These are phyloP conservation scores for Seladonia tumulorum DNA, from an alignment of 2,888 invertebrate species.

Conservation along the genomic window DNA sequence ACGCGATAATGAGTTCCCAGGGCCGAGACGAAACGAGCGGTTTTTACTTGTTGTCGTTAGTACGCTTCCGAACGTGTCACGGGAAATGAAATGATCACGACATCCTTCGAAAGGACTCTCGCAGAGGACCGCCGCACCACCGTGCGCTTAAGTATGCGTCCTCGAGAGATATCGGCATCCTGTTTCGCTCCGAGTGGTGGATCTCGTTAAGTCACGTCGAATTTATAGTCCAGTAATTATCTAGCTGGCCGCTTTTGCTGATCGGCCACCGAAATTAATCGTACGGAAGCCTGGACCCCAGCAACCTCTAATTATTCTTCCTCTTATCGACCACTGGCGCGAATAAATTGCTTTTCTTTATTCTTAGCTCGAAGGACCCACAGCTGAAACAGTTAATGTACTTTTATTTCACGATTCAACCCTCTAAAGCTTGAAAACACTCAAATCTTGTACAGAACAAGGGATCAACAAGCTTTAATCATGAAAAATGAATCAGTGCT, in stretches of 20 bases:
- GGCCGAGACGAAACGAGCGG: background rate
- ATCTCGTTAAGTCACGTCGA: slow-evolving; percentile 74
- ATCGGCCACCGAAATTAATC: slow-evolving; percentile 72
- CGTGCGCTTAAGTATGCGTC: slow-evolving; percentile 33
- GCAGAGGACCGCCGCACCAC: background rate
- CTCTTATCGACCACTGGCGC: background rate
- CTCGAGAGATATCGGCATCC: slow-evolving; percentile 43
- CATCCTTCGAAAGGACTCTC: background rate
- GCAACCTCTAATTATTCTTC: background rate
- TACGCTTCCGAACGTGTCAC: slow-evolving; percentile 9
- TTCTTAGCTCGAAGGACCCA: no score
- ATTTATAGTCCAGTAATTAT: slow-evolving; percentile 77
- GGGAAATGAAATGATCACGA: slow-evolving; percentile 50
- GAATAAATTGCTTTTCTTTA: no score
- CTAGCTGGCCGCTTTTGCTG: slow-evolving; percentile 39
- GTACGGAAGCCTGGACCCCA: slow-evolving; percentile 35
- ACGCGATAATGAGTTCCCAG: slow-evolving; percentile 8
- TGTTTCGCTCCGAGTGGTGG: slow-evolving; percentile 74
- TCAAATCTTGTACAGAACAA: no score
- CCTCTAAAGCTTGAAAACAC: no score
- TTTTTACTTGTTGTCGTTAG: background rate
- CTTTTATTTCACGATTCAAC: no score
- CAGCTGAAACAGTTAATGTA: no score
- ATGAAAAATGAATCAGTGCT: no score
- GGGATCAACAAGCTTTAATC: no score